A percentile compares a stretch with the other conserved stretches of the same genome.
Evolutionary conservation across 37 sponge, comb jelly and placozoan species (phyloP).

Genomic region (Spongilla lacustris): DNA sequence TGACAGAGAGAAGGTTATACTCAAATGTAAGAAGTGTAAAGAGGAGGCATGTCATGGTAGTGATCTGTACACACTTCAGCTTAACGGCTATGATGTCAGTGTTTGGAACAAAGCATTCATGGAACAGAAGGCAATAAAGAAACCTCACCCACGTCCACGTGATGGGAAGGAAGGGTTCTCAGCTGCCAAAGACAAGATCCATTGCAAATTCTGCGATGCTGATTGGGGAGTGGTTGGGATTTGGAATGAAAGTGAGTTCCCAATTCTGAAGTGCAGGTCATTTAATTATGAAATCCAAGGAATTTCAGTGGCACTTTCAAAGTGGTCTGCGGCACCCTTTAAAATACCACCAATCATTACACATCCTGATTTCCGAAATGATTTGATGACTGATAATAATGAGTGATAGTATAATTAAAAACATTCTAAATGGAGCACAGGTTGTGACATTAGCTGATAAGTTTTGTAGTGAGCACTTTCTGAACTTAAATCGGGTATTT

Average conservation of each 20-base stretch:
- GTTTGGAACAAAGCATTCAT: slow-evolving; percentile 48
- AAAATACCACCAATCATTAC: slow-evolving; percentile 11
- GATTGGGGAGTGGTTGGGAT: slow-evolving; percentile 62
- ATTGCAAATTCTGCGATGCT: slow-evolving; percentile 40
- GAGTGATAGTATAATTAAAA: neutral
- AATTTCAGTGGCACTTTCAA: neutral
- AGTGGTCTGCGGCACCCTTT: slow-evolving; percentile 66
- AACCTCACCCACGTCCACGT: neutral
- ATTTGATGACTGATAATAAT: neutral
- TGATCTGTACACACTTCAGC: slow-evolving; percentile 34
- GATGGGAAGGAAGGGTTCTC: neutral
- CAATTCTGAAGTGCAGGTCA: slow-evolving; percentile 63
- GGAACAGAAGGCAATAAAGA: neutral
- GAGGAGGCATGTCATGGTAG: slow-evolving; percentile 50
- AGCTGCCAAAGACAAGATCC: slow-evolving; percentile 40
- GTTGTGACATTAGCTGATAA: too few relatives aligned
- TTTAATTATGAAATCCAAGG: slow-evolving; percentile 41
- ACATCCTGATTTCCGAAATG: neutral
- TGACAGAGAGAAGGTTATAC: slow-evolving; percentile 14
- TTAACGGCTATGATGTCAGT: slow-evolving; percentile 9
- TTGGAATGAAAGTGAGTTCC: slow-evolving; percentile 34
- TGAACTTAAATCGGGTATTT: too few relatives aligned
- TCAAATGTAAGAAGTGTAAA: slow-evolving; percentile 64
- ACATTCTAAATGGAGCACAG: neutral
- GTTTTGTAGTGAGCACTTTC: neutral